Conservation (phyloP, 2,888 invertebrate species). For the Sipha maydis region DNA sequence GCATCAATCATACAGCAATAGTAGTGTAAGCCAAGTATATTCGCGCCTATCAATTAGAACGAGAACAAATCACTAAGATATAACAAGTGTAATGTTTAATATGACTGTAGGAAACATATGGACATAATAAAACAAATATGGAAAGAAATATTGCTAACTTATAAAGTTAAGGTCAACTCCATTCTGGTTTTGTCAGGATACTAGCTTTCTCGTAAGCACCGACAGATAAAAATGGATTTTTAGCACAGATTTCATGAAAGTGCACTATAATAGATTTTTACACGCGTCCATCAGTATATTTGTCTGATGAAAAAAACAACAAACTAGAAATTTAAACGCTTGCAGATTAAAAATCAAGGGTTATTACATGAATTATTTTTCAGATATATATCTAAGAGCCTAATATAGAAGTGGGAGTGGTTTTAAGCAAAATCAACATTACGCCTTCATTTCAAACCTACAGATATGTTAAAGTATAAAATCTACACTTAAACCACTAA, state of each 20-base stretch:
- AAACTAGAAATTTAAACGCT: constrained; percentile 17
- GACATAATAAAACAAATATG: constrained; percentile 49
- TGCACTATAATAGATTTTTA: constrained; percentile 29
- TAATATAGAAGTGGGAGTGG: constrained; percentile 60
- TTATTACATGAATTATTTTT: constrained; percentile 48
- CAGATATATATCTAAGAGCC: constrained; percentile 48
- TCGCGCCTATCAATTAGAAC: constrained; percentile 35
- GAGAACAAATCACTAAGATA: constrained; percentile 33
- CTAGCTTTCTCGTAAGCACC: constrained; percentile 43
- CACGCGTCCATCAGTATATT: constrained; percentile 33
- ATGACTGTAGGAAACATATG: constrained; percentile 23
- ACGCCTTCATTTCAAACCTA: constrained; percentile 60
- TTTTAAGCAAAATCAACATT: constrained; percentile 55
- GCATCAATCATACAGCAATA: constrained; percentile 29
- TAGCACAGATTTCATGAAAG: neutral
- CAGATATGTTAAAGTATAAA: constrained; percentile 47
- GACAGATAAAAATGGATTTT: constrained; percentile 28
- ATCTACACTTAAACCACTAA: neutral
- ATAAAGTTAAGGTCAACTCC: constrained; percentile 46
- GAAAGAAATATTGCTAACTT: constrained; percentile 43
- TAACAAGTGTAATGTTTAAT: neutral
- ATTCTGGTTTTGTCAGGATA: constrained; percentile 34
- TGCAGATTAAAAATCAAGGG: constrained; percentile 26
- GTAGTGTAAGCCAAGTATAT: constrained; percentile 10
- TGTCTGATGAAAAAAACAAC: constrained; percentile 57